Percentiles rank a stretch among this genome's conserved stretches.
phyloP scores from a whole-genome alignment of 2,113 vertebrate genomes.

The Australoheros scitulus region DNA sequence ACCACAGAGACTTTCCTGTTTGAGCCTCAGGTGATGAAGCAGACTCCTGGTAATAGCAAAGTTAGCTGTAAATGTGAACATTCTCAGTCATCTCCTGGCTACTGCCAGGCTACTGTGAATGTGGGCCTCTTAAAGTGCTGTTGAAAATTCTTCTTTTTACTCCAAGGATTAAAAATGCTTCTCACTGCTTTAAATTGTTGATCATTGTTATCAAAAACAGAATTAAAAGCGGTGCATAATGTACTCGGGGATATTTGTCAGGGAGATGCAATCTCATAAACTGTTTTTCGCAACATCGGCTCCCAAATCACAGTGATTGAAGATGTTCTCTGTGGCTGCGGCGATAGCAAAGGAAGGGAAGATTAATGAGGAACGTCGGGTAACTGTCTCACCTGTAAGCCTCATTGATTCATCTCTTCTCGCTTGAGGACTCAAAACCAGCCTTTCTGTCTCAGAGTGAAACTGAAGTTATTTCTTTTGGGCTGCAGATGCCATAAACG shows the following conservation, averaged over 20 bases:
- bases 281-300: background rate
- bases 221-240: background rate
- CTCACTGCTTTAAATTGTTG: background rate
- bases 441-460: background rate
- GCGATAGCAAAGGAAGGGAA: background rate
- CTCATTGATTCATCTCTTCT: background rate
- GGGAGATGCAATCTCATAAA: constrained; percentile 1
- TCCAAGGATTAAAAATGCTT: background rate
- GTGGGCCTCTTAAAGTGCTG: background rate
- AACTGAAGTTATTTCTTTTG: constrained; percentile 11
- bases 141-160: background rate
- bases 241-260: constrained; percentile 12
- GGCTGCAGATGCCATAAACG: background rate
- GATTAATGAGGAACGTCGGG: constrained; percentile 33
- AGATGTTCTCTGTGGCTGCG: constrained; percentile 4
- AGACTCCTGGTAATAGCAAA: constrained; percentile 16
- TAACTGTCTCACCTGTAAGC: constrained; percentile 12
- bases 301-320: constrained; percentile 36
- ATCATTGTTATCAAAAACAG: background rate
- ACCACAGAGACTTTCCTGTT: constrained; percentile 7
- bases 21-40: constrained; percentile 28
- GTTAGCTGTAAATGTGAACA: background rate
- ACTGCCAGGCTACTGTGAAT: background rate
- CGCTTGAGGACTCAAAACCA: background rate
- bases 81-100: background rate